Conservation (phyloP, 1,140 invertebrate species). For the Zaprionus inermis region DNA sequence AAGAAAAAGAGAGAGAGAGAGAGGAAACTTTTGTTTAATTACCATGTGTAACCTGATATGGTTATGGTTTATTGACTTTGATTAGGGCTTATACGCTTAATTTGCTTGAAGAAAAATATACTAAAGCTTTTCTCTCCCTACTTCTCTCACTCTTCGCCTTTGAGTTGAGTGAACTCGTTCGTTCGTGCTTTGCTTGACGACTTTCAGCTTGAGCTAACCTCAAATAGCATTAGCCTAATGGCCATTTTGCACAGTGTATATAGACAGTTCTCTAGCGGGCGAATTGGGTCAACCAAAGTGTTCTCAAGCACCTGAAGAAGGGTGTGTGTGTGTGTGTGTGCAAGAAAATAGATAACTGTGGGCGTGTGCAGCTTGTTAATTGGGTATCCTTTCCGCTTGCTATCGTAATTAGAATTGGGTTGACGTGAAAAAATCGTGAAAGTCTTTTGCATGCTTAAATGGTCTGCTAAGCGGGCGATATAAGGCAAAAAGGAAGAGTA, state of each 20-base stretch:
- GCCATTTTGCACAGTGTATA: conserved; percentile 35
- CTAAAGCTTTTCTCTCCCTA: background rate
- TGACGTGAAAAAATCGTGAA: conserved; percentile 30
- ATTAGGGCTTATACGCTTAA: conserved; percentile 30
- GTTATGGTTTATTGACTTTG: conserved; percentile 37
- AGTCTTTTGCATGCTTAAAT: conserved; percentile 33
- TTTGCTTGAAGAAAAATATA: background rate
- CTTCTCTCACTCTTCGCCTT: background rate
- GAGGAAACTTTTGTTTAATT: conserved; percentile 32
- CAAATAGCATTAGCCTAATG: conserved; percentile 46
- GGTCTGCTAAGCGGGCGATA: background rate
- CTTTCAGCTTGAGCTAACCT: conserved; percentile 34
- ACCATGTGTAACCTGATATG: conserved; percentile 34
- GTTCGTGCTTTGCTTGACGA: conserved; percentile 17
- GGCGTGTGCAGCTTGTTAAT: conserved; percentile 25
- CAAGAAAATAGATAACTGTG: conserved; percentile 27
- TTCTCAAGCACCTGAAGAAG: conserved; percentile 14
- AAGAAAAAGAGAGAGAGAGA: background rate
- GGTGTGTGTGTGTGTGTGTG: conserved; percentile 1
- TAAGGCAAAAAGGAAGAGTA: background rate
- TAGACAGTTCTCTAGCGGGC: conserved; percentile 11
- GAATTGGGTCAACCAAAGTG: conserved; percentile 39
- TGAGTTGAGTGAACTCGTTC: conserved; percentile 25
- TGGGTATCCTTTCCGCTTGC: conserved; percentile 11
- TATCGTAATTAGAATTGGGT: conserved; percentile 16